Evolutionary conservation across 2,113 vertebrate genomes (phyloP).

Genomic region (Prunella fulvescens): DNA sequence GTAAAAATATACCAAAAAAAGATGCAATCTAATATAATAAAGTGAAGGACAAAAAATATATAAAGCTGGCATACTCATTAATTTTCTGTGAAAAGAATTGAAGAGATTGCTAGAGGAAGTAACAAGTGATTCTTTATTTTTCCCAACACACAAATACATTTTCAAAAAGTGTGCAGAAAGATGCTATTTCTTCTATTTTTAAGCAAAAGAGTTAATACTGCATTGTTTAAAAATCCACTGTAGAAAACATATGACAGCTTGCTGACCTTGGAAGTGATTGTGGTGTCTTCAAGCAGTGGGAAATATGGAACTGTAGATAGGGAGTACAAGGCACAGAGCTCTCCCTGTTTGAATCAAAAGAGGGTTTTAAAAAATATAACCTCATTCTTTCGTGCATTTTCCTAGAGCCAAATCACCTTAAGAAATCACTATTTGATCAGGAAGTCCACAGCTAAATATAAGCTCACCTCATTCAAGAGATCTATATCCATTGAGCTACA

Average conservation of each 20-base stretch:
- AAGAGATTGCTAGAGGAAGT: neutral
- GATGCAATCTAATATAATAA: neutral
- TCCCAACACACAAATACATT: neutral
- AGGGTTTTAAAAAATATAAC: neutral
- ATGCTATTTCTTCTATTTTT: neutral
- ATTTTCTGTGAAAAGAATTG: neutral
- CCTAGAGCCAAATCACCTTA: neutral
- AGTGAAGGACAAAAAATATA: neutral
- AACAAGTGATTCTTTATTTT: neutral
- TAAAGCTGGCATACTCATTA: neutral
- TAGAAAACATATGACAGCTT: neutral
- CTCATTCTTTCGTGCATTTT: neutral
- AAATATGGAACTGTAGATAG: neutral
- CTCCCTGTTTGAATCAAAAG: neutral
- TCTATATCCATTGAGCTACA: neutral
- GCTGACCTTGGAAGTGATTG: neutral
- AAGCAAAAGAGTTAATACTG: neutral
- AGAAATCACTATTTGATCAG: neutral
- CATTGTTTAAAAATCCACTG: neutral
- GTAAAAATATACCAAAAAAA: neutral
- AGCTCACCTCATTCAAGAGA: neutral
- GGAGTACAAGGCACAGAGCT: neutral
- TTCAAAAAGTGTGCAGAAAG: neutral
- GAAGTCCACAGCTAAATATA: neutral
- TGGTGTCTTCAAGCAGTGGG: neutral